Conservation (phyloP, 2,113 vertebrate species). For the Microtus montanus region DNA sequence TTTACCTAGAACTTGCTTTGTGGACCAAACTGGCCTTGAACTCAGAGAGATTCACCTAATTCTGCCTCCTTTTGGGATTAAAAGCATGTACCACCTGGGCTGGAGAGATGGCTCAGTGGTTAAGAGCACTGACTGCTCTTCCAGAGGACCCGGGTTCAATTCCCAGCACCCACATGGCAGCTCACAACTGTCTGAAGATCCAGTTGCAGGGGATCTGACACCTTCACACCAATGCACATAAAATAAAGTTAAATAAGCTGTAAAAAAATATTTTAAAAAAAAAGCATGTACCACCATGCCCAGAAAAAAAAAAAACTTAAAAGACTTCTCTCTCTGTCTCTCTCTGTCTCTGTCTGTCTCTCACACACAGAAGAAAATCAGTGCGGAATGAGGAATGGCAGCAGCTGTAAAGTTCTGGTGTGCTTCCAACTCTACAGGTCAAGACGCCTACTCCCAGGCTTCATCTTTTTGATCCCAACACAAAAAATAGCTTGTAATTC, state of each 20-base stretch:
- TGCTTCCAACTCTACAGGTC: background rate
- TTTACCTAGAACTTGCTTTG: background rate
- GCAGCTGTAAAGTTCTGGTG: background rate
- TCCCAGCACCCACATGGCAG: no score
- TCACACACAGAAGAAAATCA: background rate
- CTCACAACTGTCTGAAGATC: no score
- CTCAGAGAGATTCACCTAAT: background rate
- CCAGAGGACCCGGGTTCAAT: no score
- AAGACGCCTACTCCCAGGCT: background rate
- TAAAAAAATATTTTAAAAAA: no score
- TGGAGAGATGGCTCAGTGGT: no score
- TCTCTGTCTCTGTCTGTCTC: no score
- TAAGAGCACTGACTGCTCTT: no score
- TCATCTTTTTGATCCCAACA: background rate
- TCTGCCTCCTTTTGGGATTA: background rate
- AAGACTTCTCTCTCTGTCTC: background rate
- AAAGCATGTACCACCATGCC: background rate
- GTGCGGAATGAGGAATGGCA: background rate
- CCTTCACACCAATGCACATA: no score
- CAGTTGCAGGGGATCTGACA: no score
- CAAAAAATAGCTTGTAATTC: constrained; percentile 41
- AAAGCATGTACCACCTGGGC: background rate
- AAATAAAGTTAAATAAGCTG: no score
- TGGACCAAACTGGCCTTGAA: background rate
- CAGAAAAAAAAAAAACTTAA: background rate